Evolutionary conservation across 2,113 vertebrate genomes (phyloP).

Genomic region (Meleagris gallopavo): DNA sequence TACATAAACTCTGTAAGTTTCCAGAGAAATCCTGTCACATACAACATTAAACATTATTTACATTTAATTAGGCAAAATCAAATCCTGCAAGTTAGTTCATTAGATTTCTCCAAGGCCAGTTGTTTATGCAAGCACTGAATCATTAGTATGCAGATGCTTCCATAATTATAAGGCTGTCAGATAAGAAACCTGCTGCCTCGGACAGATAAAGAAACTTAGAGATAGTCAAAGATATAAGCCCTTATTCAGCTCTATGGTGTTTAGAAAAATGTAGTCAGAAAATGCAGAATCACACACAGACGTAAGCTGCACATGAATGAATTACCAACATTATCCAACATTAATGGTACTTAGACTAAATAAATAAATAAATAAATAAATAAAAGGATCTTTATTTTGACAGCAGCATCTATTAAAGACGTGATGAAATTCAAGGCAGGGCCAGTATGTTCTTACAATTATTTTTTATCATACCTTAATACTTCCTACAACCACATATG

Average conservation of each 20-base stretch:
- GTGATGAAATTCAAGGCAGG: not conserved
- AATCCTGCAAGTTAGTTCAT: constrained; percentile 75
- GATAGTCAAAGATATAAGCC: constrained; percentile 73
- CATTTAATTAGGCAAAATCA: constrained; percentile 82
- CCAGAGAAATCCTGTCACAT: constrained; percentile 70
- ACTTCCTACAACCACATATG: not conserved
- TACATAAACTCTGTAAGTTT: constrained; percentile 48
- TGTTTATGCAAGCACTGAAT: constrained; percentile 80
- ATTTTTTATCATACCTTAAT: not conserved
- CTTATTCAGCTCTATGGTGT: constrained; percentile 8
- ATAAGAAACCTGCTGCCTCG: constrained; percentile 79
- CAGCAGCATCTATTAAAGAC: not conserved
- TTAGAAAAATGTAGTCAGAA: constrained; percentile 55
- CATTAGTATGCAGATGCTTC: constrained; percentile 79
- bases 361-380: constrained; percentile 19
- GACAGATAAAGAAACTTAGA: constrained; percentile 78
- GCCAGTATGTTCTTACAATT: not conserved
- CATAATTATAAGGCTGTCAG: constrained; percentile 77
- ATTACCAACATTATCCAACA: constrained; percentile 9
- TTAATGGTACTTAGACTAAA: not conserved
- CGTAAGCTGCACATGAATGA: constrained; percentile 8
- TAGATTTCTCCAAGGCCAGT: constrained; percentile 81
- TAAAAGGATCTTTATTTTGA: not conserved
- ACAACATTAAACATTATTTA: constrained; percentile 81
- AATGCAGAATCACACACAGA: constrained; percentile 48